A percentile compares a stretch with the other conserved stretches of the same genome.
Evolutionary conservation across 2,888 invertebrate genomes (phyloP).

Genomic region (Troides oblongomaculatus): DNA sequence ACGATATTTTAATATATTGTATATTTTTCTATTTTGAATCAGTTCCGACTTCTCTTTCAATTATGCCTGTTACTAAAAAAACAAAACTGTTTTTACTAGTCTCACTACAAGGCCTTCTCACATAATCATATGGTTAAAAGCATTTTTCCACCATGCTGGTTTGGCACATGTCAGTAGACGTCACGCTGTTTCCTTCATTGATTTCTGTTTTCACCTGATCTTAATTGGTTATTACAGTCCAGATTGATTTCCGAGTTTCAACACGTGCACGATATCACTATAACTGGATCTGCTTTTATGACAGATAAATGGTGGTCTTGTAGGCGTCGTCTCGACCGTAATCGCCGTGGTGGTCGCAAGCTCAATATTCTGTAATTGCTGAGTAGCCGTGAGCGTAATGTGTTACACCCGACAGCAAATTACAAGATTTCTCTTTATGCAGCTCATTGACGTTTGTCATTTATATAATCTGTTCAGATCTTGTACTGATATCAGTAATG

Average conservation of each 20-base stretch:
- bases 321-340: constrained; percentile 2
- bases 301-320: constrained; percentile 22
- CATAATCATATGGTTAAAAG: too few species aligned
- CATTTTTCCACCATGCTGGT: too few species aligned
- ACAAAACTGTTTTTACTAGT: neutral
- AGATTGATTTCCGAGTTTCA: constrained; percentile 9
- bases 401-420: constrained; percentile 20
- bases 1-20: constrained; percentile 1
- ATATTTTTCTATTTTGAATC: neutral
- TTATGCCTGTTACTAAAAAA: neutral
- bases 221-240: constrained; percentile 4
- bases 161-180: neutral
- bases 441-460: neutral
- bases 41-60: constrained; percentile 6
- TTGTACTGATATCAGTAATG: neutral
- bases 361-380: constrained; percentile 24
- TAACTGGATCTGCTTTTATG: constrained; percentile 19
- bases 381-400: constrained; percentile 17
- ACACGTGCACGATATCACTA: constrained; percentile 19
- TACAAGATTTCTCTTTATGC: constrained; percentile 22
- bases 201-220: neutral
- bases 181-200: neutral
- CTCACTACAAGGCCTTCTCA: too few species aligned
- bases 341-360: constrained; percentile 20
- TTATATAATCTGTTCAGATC: neutral